A percentile compares a stretch with the other conserved stretches of the same genome.
These are phyloP conservation scores for Oenanthe oenanthe DNA, from an alignment of 2,113 vertebrate genomes.

Conservation along the genomic window DNA sequence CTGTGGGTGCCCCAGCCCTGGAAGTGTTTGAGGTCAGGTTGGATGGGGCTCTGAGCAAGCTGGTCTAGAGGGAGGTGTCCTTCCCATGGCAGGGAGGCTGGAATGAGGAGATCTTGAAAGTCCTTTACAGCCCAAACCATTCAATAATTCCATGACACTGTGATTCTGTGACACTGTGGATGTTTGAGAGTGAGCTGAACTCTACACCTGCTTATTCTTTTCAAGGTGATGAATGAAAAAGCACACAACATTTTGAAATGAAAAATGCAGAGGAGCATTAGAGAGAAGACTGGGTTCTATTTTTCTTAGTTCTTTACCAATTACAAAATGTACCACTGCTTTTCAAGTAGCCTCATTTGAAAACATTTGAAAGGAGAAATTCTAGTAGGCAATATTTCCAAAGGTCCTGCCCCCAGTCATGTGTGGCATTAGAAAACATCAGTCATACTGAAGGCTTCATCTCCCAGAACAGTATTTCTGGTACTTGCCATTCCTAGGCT, in stretches of 20 bases:
- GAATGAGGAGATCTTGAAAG: not conserved
- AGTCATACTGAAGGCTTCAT: not conserved
- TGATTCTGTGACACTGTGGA: not conserved
- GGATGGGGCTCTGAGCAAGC: not conserved
- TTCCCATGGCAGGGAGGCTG: not conserved
- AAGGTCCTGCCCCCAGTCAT: not conserved
- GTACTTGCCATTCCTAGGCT: not conserved
- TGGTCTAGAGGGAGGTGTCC: not conserved
- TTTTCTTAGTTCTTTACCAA: not conserved
- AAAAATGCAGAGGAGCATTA: not conserved
- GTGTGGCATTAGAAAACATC: not conserved
- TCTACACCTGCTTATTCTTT: not conserved
- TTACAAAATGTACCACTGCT: not conserved
- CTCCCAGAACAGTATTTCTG: not conserved
- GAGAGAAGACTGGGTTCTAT: not conserved
- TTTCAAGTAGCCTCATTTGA: not conserved
- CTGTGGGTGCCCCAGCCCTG: not conserved
- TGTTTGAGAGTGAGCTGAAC: not conserved
- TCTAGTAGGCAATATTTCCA: not conserved
- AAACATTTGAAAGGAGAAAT: not conserved
- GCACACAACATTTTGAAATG: not conserved
- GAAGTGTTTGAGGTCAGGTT: not conserved
- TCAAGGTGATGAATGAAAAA: not conserved
- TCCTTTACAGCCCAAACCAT: not conserved
- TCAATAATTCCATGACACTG: not conserved